A percentile compares a stretch with the other conserved stretches of the same genome.
These are phyloP conservation scores for Hyalella azteca DNA, from an alignment of 2,888 invertebrate species.

Conservation along the genomic window DNA sequence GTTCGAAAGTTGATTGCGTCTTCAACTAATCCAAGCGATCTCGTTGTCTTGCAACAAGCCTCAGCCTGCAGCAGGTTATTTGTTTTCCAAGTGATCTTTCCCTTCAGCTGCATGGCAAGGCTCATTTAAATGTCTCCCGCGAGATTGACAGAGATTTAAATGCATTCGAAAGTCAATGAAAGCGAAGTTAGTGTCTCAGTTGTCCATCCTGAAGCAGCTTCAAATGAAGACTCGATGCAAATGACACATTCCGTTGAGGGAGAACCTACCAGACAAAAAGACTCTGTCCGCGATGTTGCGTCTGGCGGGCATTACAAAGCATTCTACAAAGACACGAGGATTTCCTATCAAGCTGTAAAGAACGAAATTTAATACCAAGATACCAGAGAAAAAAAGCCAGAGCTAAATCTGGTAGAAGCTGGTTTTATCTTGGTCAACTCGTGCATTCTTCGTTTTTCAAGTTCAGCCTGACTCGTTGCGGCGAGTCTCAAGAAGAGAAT, in stretches of 20 bases:
- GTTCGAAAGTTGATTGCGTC: not conserved
- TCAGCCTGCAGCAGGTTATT: not conserved
- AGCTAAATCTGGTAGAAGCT: not conserved
- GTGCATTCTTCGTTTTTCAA: not conserved
- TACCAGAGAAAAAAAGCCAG: not conserved
- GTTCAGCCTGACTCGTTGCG: not conserved
- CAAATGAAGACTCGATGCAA: not conserved
- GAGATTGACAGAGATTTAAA: not conserved
- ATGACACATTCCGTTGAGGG: not conserved
- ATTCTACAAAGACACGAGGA: not conserved
- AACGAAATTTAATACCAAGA: slow-evolving; percentile 10
- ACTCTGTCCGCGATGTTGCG: not conserved
- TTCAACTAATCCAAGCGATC: not conserved
- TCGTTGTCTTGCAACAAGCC: not conserved
- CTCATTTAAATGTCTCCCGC: not conserved
- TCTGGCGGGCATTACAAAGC: not conserved
- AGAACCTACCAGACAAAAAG: not conserved
- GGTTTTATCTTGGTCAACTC: not conserved
- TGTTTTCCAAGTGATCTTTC: not conserved
- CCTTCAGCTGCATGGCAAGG: not conserved
- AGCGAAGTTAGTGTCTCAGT: not conserved
- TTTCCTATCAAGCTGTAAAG: not conserved
- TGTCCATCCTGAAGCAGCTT: not conserved
- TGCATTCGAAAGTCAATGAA: not conserved
- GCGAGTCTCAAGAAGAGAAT: not conserved